phyloP scores from a whole-genome alignment of 2,888 invertebrate species.

The Trichacis sp. region DNA sequence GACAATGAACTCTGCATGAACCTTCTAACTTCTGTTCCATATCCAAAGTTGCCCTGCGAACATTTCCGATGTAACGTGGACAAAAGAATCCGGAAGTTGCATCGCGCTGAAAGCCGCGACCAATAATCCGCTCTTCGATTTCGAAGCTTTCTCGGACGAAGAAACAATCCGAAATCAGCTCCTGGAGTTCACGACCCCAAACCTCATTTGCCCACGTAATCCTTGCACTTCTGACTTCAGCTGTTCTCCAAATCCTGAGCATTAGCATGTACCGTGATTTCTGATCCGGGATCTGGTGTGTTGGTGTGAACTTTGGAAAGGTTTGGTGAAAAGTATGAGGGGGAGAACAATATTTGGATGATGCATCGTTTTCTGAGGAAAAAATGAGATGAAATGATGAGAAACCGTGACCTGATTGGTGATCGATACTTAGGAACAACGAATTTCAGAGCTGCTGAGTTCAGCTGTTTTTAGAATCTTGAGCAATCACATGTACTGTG shows the following conservation, averaged over 20 bases:
- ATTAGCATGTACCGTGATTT: not conserved
- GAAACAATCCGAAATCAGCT: not conserved
- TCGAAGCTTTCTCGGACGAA: not conserved
- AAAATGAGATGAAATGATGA: no score
- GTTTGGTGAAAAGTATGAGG: no score
- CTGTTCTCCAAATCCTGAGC: not conserved
- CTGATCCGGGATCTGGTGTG: not conserved
- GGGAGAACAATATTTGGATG: no score
- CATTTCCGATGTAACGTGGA: not conserved
- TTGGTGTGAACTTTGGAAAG: no score
- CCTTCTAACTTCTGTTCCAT: not conserved
- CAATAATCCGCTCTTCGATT: not conserved
- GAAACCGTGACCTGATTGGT: no score
- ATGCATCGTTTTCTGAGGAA: no score
- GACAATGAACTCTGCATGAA: not conserved
- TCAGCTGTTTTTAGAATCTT: no score
- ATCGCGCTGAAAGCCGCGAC: not conserved
- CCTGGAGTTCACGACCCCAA: not conserved
- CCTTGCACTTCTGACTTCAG: not conserved
- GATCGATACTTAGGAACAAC: no score
- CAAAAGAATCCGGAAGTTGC: not conserved
- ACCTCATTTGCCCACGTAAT: slow-evolving; percentile 1
- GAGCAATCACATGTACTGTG: no score
- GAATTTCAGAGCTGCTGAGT: no score
- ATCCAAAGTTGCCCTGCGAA: not conserved